Conservation (phyloP, 2,888 invertebrate genomes). For the Xylota segnis region DNA sequence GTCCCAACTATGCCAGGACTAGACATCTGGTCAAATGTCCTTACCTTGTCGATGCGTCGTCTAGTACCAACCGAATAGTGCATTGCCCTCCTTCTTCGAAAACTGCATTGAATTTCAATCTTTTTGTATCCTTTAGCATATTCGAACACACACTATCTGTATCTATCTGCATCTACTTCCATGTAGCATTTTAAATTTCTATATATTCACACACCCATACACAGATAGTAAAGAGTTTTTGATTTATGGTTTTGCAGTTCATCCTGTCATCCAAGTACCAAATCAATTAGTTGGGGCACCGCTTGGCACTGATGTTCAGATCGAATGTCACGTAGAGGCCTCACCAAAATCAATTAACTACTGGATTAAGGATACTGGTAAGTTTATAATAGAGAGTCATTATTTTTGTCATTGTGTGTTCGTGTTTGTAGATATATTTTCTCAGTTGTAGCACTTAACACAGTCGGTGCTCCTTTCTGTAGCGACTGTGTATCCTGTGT, state of each 20-base stretch:
- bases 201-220: constrained; percentile 43
- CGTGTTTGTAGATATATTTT: constrained; percentile 61
- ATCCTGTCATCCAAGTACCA: constrained; percentile 95
- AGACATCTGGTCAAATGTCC: constrained; percentile 71
- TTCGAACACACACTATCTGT: constrained; percentile 12
- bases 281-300: constrained; percentile 96
- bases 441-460: constrained; percentile 55
- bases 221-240: constrained; percentile 68
- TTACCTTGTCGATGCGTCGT: constrained; percentile 62
- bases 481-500: constrained; percentile 1
- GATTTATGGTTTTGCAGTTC: constrained; percentile 87
- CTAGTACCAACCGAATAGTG: constrained; percentile 3
- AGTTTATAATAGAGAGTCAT: constrained; percentile 82
- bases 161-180: constrained; percentile 16
- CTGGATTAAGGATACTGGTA: constrained; percentile 94
- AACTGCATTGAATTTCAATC: constrained; percentile 75
- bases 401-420: constrained; percentile 73
- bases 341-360: constrained; percentile 96
- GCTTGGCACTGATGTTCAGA: constrained; percentile 92
- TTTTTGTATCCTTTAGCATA: constrained; percentile 60
- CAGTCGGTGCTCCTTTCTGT: constrained; percentile 18
- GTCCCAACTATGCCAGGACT: constrained; percentile 30
- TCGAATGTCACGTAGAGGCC: constrained; percentile 96
- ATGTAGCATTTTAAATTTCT: constrained; percentile 34
- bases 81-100: constrained; percentile 41